Evolutionary conservation across 1,140 invertebrate genomes (phyloP).

Genomic region (Protaetia brevitarsis): DNA sequence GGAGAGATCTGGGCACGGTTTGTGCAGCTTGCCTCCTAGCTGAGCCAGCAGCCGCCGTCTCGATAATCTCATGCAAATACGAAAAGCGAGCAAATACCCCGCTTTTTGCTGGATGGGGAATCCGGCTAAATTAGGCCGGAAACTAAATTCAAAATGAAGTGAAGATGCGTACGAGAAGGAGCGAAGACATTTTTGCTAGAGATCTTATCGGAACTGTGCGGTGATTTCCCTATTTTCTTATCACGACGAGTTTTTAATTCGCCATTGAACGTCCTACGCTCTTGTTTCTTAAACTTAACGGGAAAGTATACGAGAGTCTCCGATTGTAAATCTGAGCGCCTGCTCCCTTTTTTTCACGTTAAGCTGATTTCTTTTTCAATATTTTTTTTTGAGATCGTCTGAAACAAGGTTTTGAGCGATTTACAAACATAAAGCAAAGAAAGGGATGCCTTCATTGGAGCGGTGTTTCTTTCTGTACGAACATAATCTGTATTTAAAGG

Average conservation of each 20-base stretch:
- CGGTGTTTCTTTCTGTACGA: too few species aligned
- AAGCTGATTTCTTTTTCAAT: too few species aligned
- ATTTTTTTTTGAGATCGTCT: too few species aligned
- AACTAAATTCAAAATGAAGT: constrained; percentile 10
- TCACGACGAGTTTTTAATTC: constrained; percentile 12
- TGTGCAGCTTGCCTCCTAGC: not conserved
- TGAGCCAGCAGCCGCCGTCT: not conserved
- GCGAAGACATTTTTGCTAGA: not conserved
- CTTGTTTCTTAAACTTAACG: not conserved
- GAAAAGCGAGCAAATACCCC: not conserved
- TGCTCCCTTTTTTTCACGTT: too few species aligned
- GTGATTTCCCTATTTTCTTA: constrained; percentile 7
- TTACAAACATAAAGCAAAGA: too few species aligned
- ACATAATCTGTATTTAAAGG: too few species aligned
- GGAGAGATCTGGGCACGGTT: not conserved
- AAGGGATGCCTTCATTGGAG: too few species aligned
- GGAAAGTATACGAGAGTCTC: not conserved
- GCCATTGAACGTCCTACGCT: not conserved
- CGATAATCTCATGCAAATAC: constrained; percentile 14
- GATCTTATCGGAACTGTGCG: constrained; percentile 1
- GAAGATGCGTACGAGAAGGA: constrained; percentile 5
- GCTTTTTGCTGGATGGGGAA: constrained; percentile 8
- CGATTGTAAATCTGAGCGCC: not conserved
- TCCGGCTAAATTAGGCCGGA: constrained; percentile 2
- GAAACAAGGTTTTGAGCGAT: too few species aligned